These are phyloP conservation scores for Pediacus dermestoides DNA, from an alignment of 2,888 invertebrate species.

Conservation along the genomic window DNA sequence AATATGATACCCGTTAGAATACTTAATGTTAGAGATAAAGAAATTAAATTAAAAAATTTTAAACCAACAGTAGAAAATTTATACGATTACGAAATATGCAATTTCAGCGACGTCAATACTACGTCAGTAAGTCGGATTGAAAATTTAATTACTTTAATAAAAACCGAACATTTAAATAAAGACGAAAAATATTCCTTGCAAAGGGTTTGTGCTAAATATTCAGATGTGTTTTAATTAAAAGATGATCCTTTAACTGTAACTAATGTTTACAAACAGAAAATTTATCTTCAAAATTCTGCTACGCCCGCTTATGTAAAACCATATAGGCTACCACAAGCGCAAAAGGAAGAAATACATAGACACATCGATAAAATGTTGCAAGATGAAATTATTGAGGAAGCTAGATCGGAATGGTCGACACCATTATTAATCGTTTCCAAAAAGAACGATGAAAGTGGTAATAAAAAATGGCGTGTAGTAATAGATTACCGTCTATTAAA, in stretches of 20 bases:
- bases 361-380: conserved; percentile 25
- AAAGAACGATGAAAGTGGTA: conserved; percentile 19
- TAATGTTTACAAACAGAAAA: conserved; percentile 28
- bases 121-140: conserved; percentile 15
- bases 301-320: conserved; percentile 25
- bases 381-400: conserved; percentile 27
- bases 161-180: conserved; percentile 17
- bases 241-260: conserved; percentile 24
- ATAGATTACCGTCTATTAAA: conserved; percentile 23
- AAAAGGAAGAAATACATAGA: conserved; percentile 27
- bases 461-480: conserved; percentile 21
- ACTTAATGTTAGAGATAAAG: conserved; percentile 15
- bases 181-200: conserved; percentile 17
- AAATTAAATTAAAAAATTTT: conserved; percentile 20
- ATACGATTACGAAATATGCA: conserved; percentile 10
- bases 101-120: conserved; percentile 4
- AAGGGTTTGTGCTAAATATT: conserved; percentile 22
- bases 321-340: conserved; percentile 26
- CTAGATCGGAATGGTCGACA: conserved; percentile 23
- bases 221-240: conserved; percentile 23
- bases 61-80: conserved; percentile 15
- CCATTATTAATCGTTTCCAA: conserved; percentile 26
- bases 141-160: conserved; percentile 18
- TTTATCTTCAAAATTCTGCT: conserved; percentile 18
- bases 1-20: conserved; percentile 18